Base-by-base conservation (phyloP, 1,140 invertebrate species). In the Pseudomyrmex concolor region DNA sequence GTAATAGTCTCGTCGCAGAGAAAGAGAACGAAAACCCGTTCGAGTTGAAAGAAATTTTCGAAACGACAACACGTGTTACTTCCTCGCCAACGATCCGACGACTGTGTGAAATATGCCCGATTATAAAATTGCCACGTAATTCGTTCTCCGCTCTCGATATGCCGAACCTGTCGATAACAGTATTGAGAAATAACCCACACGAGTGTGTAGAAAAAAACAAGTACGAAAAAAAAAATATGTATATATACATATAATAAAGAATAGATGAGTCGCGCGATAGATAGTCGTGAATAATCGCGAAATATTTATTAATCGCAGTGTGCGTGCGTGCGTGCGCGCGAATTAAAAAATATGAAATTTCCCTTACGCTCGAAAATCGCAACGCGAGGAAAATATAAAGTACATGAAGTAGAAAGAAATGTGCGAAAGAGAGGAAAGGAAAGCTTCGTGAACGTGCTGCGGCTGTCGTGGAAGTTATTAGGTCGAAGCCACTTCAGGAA, bases 91-190 rank as follows among this genome's bases (percentile, higher is more conserved):
- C 59, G 63, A 25, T 64, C 25, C 68, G 60, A 62, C 17, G 55
- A 57, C 48, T 43, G 54, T 25, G 43, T 62, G 17, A 81, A 82
- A 70, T 43, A 81, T 34, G 77, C 43, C 17, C 64, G 19, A 15
- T 50, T 45, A 57, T 17, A 54, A 81, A 89, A 57, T 86, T 83
- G 60, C 63, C 83, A 45, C 19, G 70, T 83, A 85, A 88, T 85
- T 89, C 73, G 67, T 63, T 72, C 60, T 60, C 67, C 48, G 55
- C 51, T 68, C 80, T 70, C 68, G 80, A 50, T 83, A 89, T 55
- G 76, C 66, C 71, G 51, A 72, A 74, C 25, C 85, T 87, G 85
- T 87, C 86, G 86, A 87, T 87, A 87, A 10, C 86, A 87, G 81
- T 19, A 34, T 60, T 59, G 17, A 71, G 63, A 80, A 87, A 84